phyloP scores from a whole-genome alignment of 2,888 invertebrate genomes.

The Hecatera dysodea region DNA sequence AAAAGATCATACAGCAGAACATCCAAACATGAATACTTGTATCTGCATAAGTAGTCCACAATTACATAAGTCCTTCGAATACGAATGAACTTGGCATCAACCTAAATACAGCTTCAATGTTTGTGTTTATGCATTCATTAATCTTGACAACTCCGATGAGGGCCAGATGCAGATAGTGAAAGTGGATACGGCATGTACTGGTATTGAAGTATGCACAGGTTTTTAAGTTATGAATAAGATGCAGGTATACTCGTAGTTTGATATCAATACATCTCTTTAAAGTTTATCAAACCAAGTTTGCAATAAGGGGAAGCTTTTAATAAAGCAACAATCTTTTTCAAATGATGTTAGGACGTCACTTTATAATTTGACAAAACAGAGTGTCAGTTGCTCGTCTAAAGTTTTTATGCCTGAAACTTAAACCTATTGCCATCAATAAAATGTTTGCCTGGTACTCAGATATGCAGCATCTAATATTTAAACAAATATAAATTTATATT shows the following conservation, averaged over 20 bases:
- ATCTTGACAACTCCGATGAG: slow-evolving; percentile 69
- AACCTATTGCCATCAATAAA: neutral
- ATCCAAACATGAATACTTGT: slow-evolving; percentile 1
- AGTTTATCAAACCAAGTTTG: too few relatives aligned
- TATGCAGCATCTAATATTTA: too few relatives aligned
- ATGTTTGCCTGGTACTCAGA: neutral
- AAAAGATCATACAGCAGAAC: neutral
- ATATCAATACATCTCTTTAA: neutral
- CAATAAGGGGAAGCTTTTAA: too few relatives aligned
- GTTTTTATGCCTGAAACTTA: neutral
- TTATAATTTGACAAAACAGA: neutral
- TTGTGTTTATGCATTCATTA: slow-evolving; percentile 76
- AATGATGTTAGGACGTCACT: too few relatives aligned
- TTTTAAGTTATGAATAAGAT: neutral
- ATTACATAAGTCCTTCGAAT: slow-evolving; percentile 61
- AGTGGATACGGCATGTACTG: slow-evolving; percentile 74
- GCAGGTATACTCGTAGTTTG: neutral
- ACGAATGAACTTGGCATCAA: slow-evolving; percentile 86
- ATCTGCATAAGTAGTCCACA: slow-evolving; percentile 33
- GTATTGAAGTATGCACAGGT: slow-evolving; percentile 22
- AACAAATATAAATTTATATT: too few relatives aligned
- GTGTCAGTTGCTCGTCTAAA: too few relatives aligned
- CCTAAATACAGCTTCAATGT: slow-evolving; percentile 76
- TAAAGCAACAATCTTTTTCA: too few relatives aligned
- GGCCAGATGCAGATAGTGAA: slow-evolving; percentile 67